These are phyloP conservation scores for Notodonta dromedarius DNA, from an alignment of 2,888 invertebrate genomes.

Conservation along the genomic window DNA sequence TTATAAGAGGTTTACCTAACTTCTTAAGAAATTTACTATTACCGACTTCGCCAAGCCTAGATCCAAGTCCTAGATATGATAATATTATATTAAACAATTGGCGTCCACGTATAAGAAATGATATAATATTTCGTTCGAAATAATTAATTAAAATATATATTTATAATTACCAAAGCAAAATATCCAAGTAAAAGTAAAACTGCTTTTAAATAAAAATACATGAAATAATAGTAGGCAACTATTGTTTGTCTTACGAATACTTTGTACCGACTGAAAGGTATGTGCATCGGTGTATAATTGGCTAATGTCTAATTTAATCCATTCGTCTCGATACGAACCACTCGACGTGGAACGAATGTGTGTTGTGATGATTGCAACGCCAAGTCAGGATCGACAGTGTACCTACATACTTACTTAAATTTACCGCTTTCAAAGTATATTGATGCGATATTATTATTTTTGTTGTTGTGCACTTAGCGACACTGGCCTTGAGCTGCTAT, in stretches of 20 bases:
- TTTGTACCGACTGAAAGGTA: neutral
- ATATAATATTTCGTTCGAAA: too few relatives aligned
- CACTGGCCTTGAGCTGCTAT: too few relatives aligned
- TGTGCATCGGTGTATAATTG: neutral
- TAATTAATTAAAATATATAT: neutral
- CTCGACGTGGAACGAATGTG: neutral
- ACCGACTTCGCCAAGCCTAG: too few relatives aligned
- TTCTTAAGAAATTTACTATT: too few relatives aligned
- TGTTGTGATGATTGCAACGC: neutral
- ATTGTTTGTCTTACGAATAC: neutral
- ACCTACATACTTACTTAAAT: too few relatives aligned
- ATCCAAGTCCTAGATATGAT: too few relatives aligned
- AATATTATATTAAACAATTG: too few relatives aligned
- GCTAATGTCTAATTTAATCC: neutral
- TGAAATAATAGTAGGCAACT: neutral
- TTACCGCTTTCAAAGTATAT: neutral
- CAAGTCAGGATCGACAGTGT: too few relatives aligned
- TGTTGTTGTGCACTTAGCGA: too few relatives aligned
- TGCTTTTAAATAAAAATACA: conserved; percentile 6
- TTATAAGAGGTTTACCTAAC: too few relatives aligned
- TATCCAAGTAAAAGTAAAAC: conserved; percentile 2
- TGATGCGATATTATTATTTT: too few relatives aligned
- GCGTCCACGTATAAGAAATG: too few relatives aligned
- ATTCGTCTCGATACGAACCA: neutral
- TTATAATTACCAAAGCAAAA: conserved; percentile 4